Percentiles rank a stretch among this genome's conserved stretches.
These are phyloP conservation scores for Zaprionus nigranus DNA, from an alignment of 1,140 invertebrate species.

Conservation along the genomic window DNA sequence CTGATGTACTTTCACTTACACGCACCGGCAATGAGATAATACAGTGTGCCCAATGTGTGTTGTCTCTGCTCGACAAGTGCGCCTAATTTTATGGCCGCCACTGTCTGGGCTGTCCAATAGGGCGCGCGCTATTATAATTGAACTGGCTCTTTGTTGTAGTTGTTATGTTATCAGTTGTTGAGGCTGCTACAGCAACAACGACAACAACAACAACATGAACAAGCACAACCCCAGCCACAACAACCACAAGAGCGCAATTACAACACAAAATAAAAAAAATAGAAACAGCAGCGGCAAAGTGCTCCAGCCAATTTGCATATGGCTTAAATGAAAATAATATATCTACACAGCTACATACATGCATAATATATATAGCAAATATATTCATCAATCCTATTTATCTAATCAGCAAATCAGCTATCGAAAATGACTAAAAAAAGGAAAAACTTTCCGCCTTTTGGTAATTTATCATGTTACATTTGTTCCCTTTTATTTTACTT, in stretches of 20 bases:
- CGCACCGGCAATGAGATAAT: slow-evolving; percentile 42
- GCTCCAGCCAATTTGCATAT: slow-evolving; percentile 75
- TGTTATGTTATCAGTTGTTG: slow-evolving; percentile 59
- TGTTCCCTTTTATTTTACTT: not conserved
- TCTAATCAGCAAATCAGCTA: slow-evolving; percentile 59
- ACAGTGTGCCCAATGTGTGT: slow-evolving; percentile 18
- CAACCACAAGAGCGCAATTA: slow-evolving; percentile 42
- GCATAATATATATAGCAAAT: slow-evolving; percentile 21
- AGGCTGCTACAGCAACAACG: slow-evolving; percentile 37
- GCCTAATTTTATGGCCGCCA: slow-evolving; percentile 62
- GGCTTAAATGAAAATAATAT: slow-evolving; percentile 52
- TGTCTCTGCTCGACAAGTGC: slow-evolving; percentile 28
- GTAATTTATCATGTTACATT: slow-evolving; percentile 31
- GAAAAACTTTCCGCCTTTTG: slow-evolving; percentile 33
- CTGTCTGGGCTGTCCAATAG: slow-evolving; percentile 62
- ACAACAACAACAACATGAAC: slow-evolving; percentile 36
- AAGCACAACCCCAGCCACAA: slow-evolving; percentile 37
- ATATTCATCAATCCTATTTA: slow-evolving; percentile 66
- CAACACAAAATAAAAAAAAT: slow-evolving; percentile 22
- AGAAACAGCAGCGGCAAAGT: slow-evolving; percentile 41
- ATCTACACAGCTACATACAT: slow-evolving; percentile 23
- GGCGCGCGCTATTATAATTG: slow-evolving; percentile 52
- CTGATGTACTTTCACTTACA: slow-evolving; percentile 17
- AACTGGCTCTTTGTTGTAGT: slow-evolving; percentile 52
- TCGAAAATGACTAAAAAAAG: slow-evolving; percentile 30